These are phyloP conservation scores for Eupithecia subumbrata DNA, from an alignment of 2,888 invertebrate species.

Conservation along the genomic window DNA sequence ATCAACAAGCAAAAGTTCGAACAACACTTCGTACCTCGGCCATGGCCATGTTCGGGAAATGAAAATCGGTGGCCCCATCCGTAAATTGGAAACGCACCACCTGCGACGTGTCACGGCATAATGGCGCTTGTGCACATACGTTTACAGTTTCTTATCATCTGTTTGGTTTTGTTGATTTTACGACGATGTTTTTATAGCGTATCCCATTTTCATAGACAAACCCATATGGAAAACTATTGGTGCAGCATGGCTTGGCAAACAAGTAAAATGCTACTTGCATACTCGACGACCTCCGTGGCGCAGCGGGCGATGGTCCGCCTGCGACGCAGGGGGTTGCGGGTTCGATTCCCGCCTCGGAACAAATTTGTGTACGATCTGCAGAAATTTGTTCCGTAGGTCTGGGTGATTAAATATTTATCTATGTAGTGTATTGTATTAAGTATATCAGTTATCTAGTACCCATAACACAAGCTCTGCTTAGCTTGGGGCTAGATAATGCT, in stretches of 20 bases:
- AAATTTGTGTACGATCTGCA: too few species aligned
- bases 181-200: background rate
- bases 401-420: too few species aligned
- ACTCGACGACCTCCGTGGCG: too few species aligned
- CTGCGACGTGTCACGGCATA: constrained; percentile 53
- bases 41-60: constrained; percentile 43
- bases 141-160: constrained; percentile 2
- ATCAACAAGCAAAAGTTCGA: constrained; percentile 30
- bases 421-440: too few species aligned
- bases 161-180: background rate
- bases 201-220: background rate
- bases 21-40: constrained; percentile 28
- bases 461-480: too few species aligned
- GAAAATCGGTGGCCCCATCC: constrained; percentile 63
- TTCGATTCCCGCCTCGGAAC: too few species aligned
- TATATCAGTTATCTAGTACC: too few species aligned
- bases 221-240: background rate
- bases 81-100: constrained; percentile 71
- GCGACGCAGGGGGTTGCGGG: too few species aligned
- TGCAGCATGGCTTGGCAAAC: background rate
- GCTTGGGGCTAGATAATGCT: too few species aligned
- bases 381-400: too few species aligned
- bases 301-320: too few species aligned
- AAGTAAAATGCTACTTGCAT: background rate
- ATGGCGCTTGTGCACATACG: constrained; percentile 44